A percentile compares a stretch with the other conserved stretches of the same genome.
Conservation (phyloP, 2,113 vertebrate genomes). For the Motacilla tschutschensis region DNA sequence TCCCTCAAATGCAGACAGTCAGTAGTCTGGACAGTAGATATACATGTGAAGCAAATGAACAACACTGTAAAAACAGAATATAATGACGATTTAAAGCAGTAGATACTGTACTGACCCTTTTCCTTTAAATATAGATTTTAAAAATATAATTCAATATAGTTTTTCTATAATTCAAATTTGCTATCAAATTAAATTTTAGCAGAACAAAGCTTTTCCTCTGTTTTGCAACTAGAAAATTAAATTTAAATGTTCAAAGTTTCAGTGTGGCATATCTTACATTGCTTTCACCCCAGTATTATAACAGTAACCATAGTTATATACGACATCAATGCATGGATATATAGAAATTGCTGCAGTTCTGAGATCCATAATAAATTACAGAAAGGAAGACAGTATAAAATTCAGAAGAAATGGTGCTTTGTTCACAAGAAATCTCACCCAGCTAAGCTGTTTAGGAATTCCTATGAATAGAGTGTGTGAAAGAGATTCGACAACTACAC, state of each 20-base stretch:
- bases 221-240: neutral
- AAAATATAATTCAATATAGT: neutral
- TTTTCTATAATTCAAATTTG: neutral
- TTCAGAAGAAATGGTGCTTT: neutral
- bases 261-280: neutral
- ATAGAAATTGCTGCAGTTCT: neutral
- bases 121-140: neutral
- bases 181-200: neutral
- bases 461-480: neutral
- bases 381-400: neutral
- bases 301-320: neutral
- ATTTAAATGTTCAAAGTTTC: neutral
- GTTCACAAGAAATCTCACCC: neutral
- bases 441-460: neutral
- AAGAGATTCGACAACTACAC: neutral
- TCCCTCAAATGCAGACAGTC: constrained; percentile 59
- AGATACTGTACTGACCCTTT: neutral
- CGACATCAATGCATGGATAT: neutral
- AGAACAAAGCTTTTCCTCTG: neutral
- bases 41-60: constrained; percentile 21
- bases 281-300: neutral
- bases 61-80: constrained; percentile 59
- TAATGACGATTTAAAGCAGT: neutral
- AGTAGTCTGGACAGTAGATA: constrained; percentile 3
- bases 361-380: neutral